These are phyloP conservation scores for Danaus melanippus DNA, from an alignment of 1,140 invertebrate species.

Conservation along the genomic window DNA sequence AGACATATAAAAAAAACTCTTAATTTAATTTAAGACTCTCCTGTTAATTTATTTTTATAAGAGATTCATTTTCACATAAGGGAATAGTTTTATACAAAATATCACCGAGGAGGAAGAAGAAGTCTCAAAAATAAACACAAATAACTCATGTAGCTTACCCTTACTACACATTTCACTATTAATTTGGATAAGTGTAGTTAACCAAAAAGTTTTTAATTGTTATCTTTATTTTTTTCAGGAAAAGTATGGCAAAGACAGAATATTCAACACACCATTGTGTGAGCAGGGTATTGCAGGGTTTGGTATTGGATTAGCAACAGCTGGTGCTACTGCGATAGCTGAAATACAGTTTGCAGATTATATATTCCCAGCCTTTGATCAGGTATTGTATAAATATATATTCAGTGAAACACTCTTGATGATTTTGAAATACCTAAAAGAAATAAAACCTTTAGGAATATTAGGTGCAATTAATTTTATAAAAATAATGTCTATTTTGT, in stretches of 20 bases:
- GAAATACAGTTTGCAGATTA: constrained; percentile 99
- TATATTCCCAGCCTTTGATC: constrained; percentile 99
- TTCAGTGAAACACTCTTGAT: not conserved
- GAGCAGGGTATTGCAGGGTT: constrained; percentile 99
- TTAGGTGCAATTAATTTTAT: too few species aligned
- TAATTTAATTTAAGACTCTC: too few species aligned
- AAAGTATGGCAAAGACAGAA: constrained; percentile 93
- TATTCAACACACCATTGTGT: constrained; percentile 98
- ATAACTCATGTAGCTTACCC: too few species aligned
- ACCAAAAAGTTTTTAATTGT: not conserved
- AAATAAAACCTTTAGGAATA: too few species aligned
- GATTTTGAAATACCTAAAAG: too few species aligned
- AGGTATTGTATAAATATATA: constrained; percentile 74
- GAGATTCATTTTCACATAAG: too few species aligned
- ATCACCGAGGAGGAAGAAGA: too few species aligned
- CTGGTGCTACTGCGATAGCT: constrained; percentile 94
- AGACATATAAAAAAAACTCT: too few species aligned
- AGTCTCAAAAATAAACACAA: too few species aligned
- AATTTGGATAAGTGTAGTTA: not conserved
- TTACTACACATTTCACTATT: not conserved
- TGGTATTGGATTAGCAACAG: constrained; percentile 93
- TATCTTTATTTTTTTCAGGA: constrained; percentile 74
- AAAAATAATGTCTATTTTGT: too few species aligned
- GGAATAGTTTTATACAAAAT: too few species aligned
- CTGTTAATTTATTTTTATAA: too few species aligned